These are phyloP conservation scores for Percina caprodes DNA, from an alignment of 2,113 vertebrate genomes.

Conservation along the genomic window DNA sequence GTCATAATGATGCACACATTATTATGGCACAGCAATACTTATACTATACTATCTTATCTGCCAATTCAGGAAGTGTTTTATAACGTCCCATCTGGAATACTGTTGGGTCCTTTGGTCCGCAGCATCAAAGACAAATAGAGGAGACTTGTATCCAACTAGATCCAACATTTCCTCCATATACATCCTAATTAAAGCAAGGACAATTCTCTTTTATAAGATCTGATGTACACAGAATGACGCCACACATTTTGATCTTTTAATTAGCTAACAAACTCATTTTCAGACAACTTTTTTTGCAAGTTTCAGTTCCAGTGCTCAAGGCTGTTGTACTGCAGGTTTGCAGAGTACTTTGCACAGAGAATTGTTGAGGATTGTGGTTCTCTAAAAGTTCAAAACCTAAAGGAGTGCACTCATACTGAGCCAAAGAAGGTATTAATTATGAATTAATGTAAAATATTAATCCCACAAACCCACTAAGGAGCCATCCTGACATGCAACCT, in stretches of 20 bases:
- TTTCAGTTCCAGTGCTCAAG: not conserved
- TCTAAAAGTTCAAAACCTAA: not conserved
- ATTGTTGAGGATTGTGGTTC: not conserved
- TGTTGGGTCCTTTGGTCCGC: not conserved
- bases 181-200: not conserved
- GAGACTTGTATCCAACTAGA: not conserved
- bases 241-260: not conserved
- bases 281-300: not conserved
- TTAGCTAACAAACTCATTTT: not conserved
- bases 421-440: constrained; percentile 30
- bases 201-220: not conserved
- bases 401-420: not conserved
- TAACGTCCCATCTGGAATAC: not conserved
- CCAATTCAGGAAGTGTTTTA: not conserved
- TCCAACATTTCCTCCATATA: not conserved
- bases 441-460: constrained; percentile 14
- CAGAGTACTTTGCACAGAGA: not conserved
- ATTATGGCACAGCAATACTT: not conserved
- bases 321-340: not conserved
- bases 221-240: not conserved
- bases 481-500: not conserved
- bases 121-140: too few relatives aligned
- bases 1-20: not conserved
- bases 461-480: not conserved
- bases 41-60: too few relatives aligned